Conservation (phyloP, 2,113 vertebrate genomes). For the Ochotona curzoniae region DNA sequence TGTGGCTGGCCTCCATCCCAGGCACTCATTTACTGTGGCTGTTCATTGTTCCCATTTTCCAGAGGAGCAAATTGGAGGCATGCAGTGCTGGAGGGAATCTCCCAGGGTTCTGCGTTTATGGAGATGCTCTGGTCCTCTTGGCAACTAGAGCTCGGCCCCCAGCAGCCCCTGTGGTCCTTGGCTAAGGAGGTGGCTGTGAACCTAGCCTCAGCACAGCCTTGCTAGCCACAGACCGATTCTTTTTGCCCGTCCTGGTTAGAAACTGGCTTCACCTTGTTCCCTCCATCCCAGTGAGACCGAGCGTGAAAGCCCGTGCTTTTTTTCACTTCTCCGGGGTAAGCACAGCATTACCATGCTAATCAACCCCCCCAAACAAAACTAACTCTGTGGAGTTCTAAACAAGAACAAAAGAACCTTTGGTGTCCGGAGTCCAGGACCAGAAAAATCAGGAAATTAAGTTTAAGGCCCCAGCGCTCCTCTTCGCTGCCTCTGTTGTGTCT, state of each 20-base stretch:
- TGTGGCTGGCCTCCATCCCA: not conserved
- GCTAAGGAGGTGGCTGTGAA: not conserved
- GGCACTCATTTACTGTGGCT: not conserved
- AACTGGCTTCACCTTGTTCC: not conserved
- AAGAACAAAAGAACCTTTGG: constrained; percentile 68
- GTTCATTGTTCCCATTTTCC: not conserved
- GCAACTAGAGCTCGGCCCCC: not conserved
- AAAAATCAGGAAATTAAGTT: constrained; percentile 57
- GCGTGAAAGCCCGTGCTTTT: constrained; percentile 11
- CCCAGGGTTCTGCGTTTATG: not conserved
- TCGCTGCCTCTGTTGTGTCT: not conserved
- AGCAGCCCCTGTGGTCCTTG: not conserved
- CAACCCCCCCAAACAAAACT: constrained; percentile 64
- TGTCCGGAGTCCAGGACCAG: constrained; percentile 47
- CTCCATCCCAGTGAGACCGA: constrained; percentile 19
- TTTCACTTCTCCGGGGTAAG: constrained; percentile 13
- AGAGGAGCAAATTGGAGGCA: not conserved
- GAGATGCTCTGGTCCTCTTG: not conserved
- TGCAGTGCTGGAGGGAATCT: not conserved
- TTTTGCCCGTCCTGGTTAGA: not conserved
- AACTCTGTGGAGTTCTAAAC: constrained; percentile 69
- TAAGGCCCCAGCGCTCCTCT: not conserved
- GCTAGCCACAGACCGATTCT: not conserved
- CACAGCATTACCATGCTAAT: constrained; percentile 58
- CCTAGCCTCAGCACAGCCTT: not conserved